Conservation (phyloP, 2,113 vertebrate species). For the Murina feae region DNA sequence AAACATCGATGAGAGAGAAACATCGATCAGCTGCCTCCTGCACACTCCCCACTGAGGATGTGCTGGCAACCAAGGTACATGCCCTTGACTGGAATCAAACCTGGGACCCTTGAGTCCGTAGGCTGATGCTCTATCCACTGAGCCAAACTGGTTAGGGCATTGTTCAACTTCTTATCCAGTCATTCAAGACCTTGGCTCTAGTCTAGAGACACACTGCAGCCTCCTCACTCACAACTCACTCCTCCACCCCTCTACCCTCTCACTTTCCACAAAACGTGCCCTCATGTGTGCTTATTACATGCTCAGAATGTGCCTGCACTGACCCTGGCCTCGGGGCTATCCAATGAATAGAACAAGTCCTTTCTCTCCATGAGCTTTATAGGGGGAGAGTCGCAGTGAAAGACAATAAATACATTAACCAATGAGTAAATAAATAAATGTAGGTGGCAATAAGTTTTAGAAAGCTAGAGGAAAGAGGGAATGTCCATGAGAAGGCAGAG, state of each 20-base stretch:
- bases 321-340: background rate
- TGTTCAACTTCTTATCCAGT: background rate
- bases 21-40: too few relatives aligned
- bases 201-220: background rate
- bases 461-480: background rate
- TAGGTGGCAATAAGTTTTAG: background rate
- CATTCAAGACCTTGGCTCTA: background rate
- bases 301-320: too few relatives aligned
- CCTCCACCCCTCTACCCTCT: background rate
- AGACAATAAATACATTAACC: background rate
- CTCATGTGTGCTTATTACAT: accelerated
- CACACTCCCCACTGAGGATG: too few relatives aligned
- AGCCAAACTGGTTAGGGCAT: too few relatives aligned
- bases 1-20: too few relatives aligned
- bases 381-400: too few relatives aligned
- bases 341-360: background rate
- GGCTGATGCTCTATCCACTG: too few relatives aligned
- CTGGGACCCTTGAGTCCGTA: too few relatives aligned
- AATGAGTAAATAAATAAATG: background rate
- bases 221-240: background rate
- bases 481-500: background rate
- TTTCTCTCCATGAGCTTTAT: background rate
- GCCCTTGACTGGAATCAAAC: too few relatives aligned
- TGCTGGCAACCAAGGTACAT: too few relatives aligned
- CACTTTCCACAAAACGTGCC: background rate